Base-by-base conservation (phyloP, 2,113 vertebrate species). In the Sterrhoptilus dennistouni region DNA sequence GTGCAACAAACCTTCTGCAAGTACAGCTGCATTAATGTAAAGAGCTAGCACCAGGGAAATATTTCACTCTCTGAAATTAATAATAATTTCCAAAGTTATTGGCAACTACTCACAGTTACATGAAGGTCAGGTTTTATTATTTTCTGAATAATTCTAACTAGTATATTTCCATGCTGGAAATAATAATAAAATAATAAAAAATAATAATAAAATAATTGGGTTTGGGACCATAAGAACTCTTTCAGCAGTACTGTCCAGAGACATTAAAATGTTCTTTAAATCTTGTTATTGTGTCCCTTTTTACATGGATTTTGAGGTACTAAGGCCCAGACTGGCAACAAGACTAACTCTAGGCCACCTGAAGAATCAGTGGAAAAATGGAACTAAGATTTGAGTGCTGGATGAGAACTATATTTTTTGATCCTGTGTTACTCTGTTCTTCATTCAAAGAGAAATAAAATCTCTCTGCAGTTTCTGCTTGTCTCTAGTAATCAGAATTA, bases 41-140 rank as follows among this genome's bases (percentile, higher is more conserved):
- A 69, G 28, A n/a, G 35, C 5, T 60, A 71, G 31, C 79, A 93
- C 64, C 33, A 82, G 65, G 61, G 54, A 78, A 89, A 92, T 85
- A 83, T 28, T 88, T 95, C 49, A 50, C 29, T 79, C 7, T 54
- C n/a, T 95, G 57, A 94, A 95, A 90, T 92, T 57, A 93, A 82
- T 93, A 76, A 57, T 50, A 65, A 93, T 87, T 87, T 94, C 12
- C 36, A 24, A 44, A 80, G 59, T 44, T 85, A 13, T 33, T 74
- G 40, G 40, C 45, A 94, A 31, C 35, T 47, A 38, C 22, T 83
- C 19, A 52, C 10, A 29, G 52, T 77, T 92, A 36, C 11, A 27
- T 52, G 36, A 95, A 95, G 50, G 36, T 38, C 19, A 52, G 40
- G 10, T 47, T 92, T 97, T 87, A 49, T 29, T 29, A 3, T 25